Base-by-base conservation (phyloP, 53 echinoderm and acorn worm species). In the Henricia sp. region DNA sequence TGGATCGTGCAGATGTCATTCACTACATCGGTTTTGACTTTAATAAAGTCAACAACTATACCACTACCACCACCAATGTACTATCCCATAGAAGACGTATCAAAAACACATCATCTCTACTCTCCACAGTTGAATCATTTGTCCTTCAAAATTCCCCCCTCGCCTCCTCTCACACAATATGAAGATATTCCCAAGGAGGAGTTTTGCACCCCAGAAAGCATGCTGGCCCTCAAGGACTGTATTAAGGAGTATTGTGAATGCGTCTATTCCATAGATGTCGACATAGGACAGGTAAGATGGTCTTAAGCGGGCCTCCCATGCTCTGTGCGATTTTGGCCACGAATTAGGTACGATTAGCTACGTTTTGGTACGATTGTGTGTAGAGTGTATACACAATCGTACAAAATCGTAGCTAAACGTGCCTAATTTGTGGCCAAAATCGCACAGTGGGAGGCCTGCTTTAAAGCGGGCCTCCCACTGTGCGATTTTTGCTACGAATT, bases 81-180 rank as follows among this genome's bases (percentile, higher is more conserved):
- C 54, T 72, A 92, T 43, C 95, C 92, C 0, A 70, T 5, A 54
- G 87, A 2, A 46, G 52, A 14, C 52, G 54, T 32, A 32, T 27
- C 4, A 3, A 0, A 6, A 33, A 33, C 50, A 72, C 33, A 9
- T 19, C 33, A 32, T 17, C 23, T 88, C 3, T 84, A 85, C 13
- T 86, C 92, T 14, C 85, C 93, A 11, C 95, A 95, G 46, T 39
- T 95, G 16, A 95, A 91, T 42, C 71, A 83, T 66, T 70, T 95
- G n/a, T 72, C 91, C 0, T 95, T 93, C 84, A 51, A 23, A 19
- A 77, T 70, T 33, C 70, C 90, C 1, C 69, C 91, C 14, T 33
- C 57, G 1, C 87, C 93, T 6, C 88, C 84, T 2, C 85, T 95
- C 28, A 87, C 85, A 5, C 96, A 95, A 39, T 35, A 55, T 12